A percentile compares a stretch with the other conserved stretches of the same genome.
Conservation (phyloP, 2,888 invertebrate genomes). For the Perdita meconis region DNA sequence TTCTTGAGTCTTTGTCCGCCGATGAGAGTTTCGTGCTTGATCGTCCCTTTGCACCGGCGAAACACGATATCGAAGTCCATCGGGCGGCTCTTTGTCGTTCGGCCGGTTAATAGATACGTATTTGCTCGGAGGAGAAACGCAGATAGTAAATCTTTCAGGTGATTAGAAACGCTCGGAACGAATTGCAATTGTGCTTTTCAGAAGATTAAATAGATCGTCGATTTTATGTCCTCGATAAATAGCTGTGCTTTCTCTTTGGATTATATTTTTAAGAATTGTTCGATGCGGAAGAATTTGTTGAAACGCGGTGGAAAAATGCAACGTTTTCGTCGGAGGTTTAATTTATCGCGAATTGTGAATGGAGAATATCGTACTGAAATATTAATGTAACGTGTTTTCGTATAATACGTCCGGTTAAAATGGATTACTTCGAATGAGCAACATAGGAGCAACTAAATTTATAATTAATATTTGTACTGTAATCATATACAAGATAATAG, state of each 20-base stretch:
- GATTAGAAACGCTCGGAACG: not conserved
- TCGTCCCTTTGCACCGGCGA: slow-evolving; percentile 23
- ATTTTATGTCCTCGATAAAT: too few species aligned
- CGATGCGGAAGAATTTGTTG: too few species aligned
- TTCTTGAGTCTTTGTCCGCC: slow-evolving; percentile 39
- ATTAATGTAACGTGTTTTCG: not conserved
- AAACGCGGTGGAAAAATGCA: too few species aligned
- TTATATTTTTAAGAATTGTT: too few species aligned
- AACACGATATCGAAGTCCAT: slow-evolving; percentile 49
- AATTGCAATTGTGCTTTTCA: not conserved
- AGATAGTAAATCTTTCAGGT: not conserved
- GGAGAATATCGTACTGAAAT: not conserved
- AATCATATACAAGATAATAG: not conserved
- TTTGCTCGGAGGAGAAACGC: slow-evolving; percentile 11
- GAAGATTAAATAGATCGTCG: not conserved
- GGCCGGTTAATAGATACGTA: slow-evolving; percentile 8
- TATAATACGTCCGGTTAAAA: not conserved
- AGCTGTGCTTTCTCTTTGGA: too few species aligned
- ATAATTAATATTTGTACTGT: not conserved
- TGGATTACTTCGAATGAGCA: slow-evolving; percentile 7
- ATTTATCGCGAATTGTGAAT: too few species aligned
- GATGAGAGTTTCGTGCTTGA: slow-evolving; percentile 44
- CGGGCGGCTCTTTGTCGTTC: slow-evolving; percentile 6
- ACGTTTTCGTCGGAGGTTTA: too few species aligned
- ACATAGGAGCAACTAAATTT: slow-evolving; percentile 3